Evolutionary conservation across 2,888 invertebrate genomes (phyloP).

Genomic region (Girardia tigrina): DNA sequence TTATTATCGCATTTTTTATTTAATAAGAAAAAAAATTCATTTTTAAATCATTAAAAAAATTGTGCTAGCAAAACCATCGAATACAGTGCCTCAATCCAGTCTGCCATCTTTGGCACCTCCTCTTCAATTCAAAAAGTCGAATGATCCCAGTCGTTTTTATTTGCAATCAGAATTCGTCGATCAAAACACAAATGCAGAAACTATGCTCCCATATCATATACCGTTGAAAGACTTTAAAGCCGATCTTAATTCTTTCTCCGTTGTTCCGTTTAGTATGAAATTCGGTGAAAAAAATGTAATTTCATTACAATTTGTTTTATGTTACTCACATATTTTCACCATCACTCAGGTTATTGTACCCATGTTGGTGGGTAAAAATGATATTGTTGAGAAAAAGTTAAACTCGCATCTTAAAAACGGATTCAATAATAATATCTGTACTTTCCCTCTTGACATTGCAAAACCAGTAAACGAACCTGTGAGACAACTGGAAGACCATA

Average conservation of each 20-base stretch:
- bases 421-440: background rate
- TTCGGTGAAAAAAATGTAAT: background rate
- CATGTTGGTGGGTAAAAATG: background rate
- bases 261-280: background rate
- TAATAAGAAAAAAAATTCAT: background rate
- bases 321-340: no score
- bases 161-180: background rate
- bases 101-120: background rate
- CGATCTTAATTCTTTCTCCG: background rate
- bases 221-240: slow-evolving; percentile 9
- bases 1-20: background rate
- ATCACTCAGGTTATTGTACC: slow-evolving; percentile 1
- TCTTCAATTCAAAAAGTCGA: background rate
- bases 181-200: background rate
- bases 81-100: background rate
- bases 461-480: no score
- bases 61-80: background rate
- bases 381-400: background rate
- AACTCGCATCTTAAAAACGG: background rate
- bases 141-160: background rate
- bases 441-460: no score
- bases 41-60: no score
- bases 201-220: background rate
- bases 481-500: no score
- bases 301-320: no score